Percentiles rank a stretch among this genome's conserved stretches.
Evolutionary conservation across 2,113 vertebrate genomes (phyloP).

Genomic region (Lota lota): DNA sequence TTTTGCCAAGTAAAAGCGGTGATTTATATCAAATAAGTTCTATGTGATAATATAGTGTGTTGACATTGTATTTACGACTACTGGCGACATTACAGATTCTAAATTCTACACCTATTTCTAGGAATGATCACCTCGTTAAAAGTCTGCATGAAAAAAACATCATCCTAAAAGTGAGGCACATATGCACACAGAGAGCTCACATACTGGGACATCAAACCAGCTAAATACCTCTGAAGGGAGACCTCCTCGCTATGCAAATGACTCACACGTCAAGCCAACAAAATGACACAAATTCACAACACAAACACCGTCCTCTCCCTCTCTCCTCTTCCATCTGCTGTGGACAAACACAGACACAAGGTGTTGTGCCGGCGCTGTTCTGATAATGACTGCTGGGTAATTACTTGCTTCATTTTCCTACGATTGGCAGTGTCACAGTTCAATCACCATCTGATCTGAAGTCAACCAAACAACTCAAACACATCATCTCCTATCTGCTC

Average conservation of each 20-base stretch:
- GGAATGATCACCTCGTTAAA: too few relatives aligned
- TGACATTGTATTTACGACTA: too few relatives aligned
- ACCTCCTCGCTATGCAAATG: too few relatives aligned
- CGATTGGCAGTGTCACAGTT: slow-evolving; percentile 53
- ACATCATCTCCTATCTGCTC: slow-evolving; percentile 52
- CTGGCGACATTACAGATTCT: too few relatives aligned
- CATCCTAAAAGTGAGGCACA: too few relatives aligned
- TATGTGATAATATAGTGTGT: too few relatives aligned
- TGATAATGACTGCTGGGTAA: slow-evolving; percentile 33
- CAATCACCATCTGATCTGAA: slow-evolving; percentile 54
- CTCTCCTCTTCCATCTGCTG: slow-evolving; percentile 7
- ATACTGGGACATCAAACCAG: neutral
- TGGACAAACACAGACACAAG: slow-evolving; percentile 9
- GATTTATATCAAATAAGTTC: too few relatives aligned
- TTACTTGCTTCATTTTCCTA: slow-evolving; percentile 42
- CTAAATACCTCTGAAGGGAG: neutral
- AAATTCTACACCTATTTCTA: too few relatives aligned
- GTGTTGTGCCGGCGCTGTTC: slow-evolving; percentile 22
- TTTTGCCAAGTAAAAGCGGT: too few relatives aligned
- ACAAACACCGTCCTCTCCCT: too few relatives aligned
- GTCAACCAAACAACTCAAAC: slow-evolving; percentile 55
- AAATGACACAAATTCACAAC: neutral
- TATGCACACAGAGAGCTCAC: too few relatives aligned
- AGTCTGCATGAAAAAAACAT: too few relatives aligned
- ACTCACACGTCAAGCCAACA: neutral